phyloP scores from a whole-genome alignment of 2,888 invertebrate genomes.

The Troides oblongomaculatus region DNA sequence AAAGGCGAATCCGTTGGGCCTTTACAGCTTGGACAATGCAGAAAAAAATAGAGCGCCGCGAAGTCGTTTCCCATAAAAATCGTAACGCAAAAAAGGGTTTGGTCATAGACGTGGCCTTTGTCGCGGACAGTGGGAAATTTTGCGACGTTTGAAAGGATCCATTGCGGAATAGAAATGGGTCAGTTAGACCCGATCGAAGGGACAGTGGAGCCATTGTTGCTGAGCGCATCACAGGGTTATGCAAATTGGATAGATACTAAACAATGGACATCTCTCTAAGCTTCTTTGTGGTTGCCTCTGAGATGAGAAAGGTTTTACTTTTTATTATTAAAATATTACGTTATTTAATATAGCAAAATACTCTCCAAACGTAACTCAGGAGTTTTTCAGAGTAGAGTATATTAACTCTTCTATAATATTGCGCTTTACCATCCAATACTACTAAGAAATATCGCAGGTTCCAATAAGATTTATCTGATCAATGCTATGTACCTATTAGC shows the following conservation, averaged over 20 bases:
- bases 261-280: conserved; percentile 47
- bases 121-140: conserved; percentile 75
- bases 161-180: conserved; percentile 65
- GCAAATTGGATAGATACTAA: conserved; percentile 59
- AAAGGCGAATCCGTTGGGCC: conserved; percentile 66
- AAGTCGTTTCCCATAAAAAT: conserved; percentile 75
- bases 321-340: background rate
- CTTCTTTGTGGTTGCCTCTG: conserved; percentile 32
- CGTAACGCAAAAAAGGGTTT: conserved; percentile 66
- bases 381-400: no score
- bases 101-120: conserved; percentile 60
- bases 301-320: conserved; percentile 35
- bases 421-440: no score
- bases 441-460: no score
- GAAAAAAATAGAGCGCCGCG: conserved; percentile 71
- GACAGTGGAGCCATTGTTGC: conserved; percentile 58
- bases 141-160: conserved; percentile 57
- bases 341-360: no score
- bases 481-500: no score
- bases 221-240: conserved; percentile 63
- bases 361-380: no score
- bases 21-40: conserved; percentile 71
- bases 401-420: no score
- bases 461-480: no score
- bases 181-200: conserved; percentile 57